Base-by-base conservation (phyloP, 1,140 invertebrate species). In the Trichonephila clavata region DNA sequence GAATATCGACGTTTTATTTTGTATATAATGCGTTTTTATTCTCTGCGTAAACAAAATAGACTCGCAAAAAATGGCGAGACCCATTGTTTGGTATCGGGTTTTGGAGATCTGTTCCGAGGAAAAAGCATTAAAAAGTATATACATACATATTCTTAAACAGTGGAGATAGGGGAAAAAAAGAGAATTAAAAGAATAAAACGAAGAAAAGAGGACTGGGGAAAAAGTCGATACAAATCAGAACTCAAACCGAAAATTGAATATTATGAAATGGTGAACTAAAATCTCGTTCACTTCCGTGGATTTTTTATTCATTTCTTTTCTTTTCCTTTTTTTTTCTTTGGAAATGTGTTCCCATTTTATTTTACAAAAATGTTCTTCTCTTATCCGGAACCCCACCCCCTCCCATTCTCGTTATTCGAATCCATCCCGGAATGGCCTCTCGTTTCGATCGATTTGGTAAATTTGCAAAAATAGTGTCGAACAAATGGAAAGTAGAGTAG, bases 201-300 rank as follows among this genome's bases (percentile, higher is more conserved):
- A 71, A 71, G 24, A 21, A 80, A 81, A 20, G 6, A 77, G 18
- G n/a, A 60, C 14, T 20, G 16, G 24, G 21, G 20, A 32, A 57
- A 83, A 92, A 84, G 80, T 86, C 90, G 90, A 92, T 92, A 92
- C 84, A 92, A 92, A 92, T 92, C 90, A 92, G 90, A 92, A 84
- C 90, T 92, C 90, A 92, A 65, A 92, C 90, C 80, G 90, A 92
- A 92, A 92, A 92, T 92, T 92, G 90, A 92, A 92, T 92, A 80
- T 92, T 92, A 83, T 65, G n/a, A 27, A 84, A 77, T 92, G 80
- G 80, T 18, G 60, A 77, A 81, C 86, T 61, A n/a, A 90, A 81
- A 61, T 61, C 71, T 81, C 27, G 21, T 63, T 65, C 18, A 14
- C 61, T 84, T 84, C 60, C 60, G 59, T 59, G 8, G 57, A 39